A percentile compares a stretch with the other conserved stretches of the same genome.
Conservation (phyloP, 2,113 vertebrate genomes). For the western clawed frog (Xenopus tropicalis) region DNA sequence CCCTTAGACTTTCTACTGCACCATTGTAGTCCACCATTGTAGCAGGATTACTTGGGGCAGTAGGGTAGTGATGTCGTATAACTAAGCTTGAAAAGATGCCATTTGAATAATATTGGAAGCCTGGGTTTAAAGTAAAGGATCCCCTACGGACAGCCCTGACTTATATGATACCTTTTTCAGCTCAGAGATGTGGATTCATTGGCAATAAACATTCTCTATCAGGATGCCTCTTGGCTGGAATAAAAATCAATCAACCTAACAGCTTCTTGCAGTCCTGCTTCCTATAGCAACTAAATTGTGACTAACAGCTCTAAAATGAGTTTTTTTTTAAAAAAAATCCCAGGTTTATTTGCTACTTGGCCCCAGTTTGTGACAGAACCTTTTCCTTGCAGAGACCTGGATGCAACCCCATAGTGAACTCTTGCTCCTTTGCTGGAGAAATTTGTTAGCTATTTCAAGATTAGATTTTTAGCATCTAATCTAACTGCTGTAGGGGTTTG, state of each 20-base stretch:
- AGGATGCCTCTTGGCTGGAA: slow-evolving; percentile 74
- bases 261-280: slow-evolving; percentile 62
- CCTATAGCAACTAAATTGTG: slow-evolving; percentile 65
- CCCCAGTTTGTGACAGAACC: slow-evolving; percentile 73
- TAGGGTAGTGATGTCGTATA: too few relatives aligned
- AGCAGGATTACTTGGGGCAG: too few relatives aligned
- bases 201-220: slow-evolving; percentile 64
- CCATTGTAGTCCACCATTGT: too few relatives aligned
- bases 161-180: slow-evolving; percentile 54
- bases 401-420: slow-evolving; percentile 74
- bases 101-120: slow-evolving; percentile 43
- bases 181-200: slow-evolving; percentile 52
- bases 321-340: slow-evolving; percentile 67
- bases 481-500: slow-evolving; percentile 78
- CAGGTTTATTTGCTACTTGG: slow-evolving; percentile 77
- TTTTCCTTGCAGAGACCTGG: slow-evolving; percentile 71
- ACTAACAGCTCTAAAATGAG: slow-evolving; percentile 81
- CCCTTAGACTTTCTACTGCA: too few relatives aligned
- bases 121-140: slow-evolving; percentile 45
- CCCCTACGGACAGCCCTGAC: slow-evolving; percentile 53
- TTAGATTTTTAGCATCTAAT: slow-evolving; percentile 80
- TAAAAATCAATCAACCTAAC: slow-evolving; percentile 78
- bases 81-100: background rate
- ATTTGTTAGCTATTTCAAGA: slow-evolving; percentile 75
- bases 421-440: slow-evolving; percentile 72